Conservation (phyloP, 2,888 invertebrate species). For the Leptinotarsa peninsularis region DNA sequence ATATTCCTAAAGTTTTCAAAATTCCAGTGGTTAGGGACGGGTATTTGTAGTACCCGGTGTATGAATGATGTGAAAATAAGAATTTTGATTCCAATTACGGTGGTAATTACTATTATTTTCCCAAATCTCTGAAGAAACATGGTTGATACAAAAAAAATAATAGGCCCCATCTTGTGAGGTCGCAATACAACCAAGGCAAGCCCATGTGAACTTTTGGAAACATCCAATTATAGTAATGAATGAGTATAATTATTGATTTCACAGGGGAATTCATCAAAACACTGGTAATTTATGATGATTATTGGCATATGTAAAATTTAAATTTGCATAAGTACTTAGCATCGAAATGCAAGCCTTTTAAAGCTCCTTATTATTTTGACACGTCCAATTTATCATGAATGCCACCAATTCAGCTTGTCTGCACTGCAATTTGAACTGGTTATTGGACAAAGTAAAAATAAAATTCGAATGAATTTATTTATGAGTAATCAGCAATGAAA, state of each 20-base stretch:
- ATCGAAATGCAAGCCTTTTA: conserved; percentile 1
- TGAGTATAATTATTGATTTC: not conserved
- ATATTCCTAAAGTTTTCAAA: too few relatives aligned
- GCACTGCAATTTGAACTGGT: not conserved
- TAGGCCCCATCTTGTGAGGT: not conserved
- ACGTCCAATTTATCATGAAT: conserved; percentile 13
- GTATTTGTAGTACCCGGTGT: too few relatives aligned
- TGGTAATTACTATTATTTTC: too few relatives aligned
- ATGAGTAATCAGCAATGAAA: not conserved
- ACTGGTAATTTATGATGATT: conserved; percentile 9
- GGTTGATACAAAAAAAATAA: too few relatives aligned
- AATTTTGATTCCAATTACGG: too few relatives aligned
- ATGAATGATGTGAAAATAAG: too few relatives aligned
- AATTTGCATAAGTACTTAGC: conserved; percentile 13
- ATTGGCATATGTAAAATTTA: conserved; percentile 3
- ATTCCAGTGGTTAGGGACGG: too few relatives aligned
- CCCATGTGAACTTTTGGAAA: conserved; percentile 4
- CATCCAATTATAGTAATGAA: not conserved
- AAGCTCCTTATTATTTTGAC: conserved; percentile 17
- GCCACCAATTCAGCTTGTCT: conserved; percentile 16
- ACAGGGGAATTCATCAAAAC: conserved; percentile 10
- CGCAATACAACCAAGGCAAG: not conserved
- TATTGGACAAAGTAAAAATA: not conserved
- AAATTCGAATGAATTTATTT: not conserved
- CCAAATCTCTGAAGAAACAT: too few relatives aligned